Conservation (phyloP, 2,113 vertebrate species). For the Felis chaus region DNA sequence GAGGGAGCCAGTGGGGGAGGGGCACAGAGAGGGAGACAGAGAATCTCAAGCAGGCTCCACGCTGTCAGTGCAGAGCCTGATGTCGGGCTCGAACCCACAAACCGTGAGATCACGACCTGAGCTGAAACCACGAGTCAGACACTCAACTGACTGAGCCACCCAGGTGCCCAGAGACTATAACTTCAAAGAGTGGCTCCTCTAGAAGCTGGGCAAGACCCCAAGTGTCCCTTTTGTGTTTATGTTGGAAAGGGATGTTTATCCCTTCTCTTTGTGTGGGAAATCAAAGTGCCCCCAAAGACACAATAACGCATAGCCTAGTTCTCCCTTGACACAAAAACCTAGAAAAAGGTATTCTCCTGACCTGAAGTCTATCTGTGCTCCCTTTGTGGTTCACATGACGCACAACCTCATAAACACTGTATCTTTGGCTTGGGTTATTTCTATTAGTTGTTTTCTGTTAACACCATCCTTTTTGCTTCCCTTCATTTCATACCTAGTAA, state of each 20-base stretch:
- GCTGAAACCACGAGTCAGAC: too few species aligned
- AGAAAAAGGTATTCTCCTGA: not conserved
- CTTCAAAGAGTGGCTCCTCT: not conserved
- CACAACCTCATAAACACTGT: not conserved
- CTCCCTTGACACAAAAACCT: not conserved
- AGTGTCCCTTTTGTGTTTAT: not conserved
- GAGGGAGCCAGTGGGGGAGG: too few species aligned
- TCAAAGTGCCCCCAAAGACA: not conserved
- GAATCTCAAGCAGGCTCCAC: too few species aligned
- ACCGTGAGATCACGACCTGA: too few species aligned
- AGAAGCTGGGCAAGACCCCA: not conserved
- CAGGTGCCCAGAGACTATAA: not conserved
- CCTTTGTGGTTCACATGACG: not conserved
- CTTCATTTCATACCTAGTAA: not conserved
- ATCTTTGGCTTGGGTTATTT: not conserved
- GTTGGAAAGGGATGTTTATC: not conserved
- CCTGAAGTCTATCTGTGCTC: not conserved
- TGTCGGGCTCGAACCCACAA: too few species aligned
- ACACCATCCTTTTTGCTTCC: not conserved
- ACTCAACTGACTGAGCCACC: too few species aligned
- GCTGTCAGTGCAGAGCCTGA: too few species aligned
- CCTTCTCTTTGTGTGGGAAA: not conserved
- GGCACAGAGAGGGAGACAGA: too few species aligned
- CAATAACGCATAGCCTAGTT: not conserved
- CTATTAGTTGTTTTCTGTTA: not conserved